Evolutionary conservation across 2,113 vertebrate species (phyloP).

Genomic region (Silurus asotus): DNA sequence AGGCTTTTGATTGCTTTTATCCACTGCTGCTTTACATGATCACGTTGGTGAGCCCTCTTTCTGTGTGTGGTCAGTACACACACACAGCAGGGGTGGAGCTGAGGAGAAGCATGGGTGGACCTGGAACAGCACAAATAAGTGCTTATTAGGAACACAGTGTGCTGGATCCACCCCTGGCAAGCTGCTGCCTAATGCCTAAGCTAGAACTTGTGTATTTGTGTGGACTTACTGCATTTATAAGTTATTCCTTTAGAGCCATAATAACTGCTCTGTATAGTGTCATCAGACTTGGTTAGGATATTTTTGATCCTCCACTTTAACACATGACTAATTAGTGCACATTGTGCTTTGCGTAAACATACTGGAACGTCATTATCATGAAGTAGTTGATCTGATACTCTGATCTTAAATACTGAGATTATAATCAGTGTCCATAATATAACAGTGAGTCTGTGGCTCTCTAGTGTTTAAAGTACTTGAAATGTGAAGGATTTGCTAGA

Average conservation of each 20-base stretch:
- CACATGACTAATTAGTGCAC: background rate
- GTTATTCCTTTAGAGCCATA: background rate
- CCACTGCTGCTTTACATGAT: background rate
- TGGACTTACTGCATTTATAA: background rate
- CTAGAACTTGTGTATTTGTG: background rate
- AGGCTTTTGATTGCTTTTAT: background rate
- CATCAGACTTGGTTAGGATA: background rate
- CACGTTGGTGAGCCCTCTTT: too few species aligned
- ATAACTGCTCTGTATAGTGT: background rate
- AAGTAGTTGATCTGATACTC: background rate
- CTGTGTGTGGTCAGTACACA: background rate
- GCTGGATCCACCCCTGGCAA: background rate
- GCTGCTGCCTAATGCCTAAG: background rate
- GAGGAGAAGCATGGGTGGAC: too few species aligned
- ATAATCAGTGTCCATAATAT: background rate
- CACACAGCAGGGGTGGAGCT: background rate
- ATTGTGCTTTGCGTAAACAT: background rate
- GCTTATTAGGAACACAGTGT: constrained; percentile 8
- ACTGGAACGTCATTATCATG: background rate
- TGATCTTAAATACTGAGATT: background rate
- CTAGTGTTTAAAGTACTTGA: background rate
- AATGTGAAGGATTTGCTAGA: background rate
- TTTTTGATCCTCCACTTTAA: background rate
- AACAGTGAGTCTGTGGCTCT: background rate
- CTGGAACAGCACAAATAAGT: background rate